Evolutionary conservation across 2,113 vertebrate species (phyloP).

Genomic region (Albula goreensis): DNA sequence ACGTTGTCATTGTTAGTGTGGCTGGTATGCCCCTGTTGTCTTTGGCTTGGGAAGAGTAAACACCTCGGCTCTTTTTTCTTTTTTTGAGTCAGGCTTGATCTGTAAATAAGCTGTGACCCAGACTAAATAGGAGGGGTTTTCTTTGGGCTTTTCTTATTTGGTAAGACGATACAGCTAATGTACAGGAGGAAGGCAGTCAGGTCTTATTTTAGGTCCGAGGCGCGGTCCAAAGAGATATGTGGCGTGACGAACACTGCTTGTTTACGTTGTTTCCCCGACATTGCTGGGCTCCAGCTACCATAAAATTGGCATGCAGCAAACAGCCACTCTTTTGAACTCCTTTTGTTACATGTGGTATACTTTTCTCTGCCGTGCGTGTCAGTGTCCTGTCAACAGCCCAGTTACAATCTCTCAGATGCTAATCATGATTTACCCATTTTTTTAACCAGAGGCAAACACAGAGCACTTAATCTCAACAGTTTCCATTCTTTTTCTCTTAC

Average conservation of each 20-base stretch:
- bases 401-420: conserved; percentile 33
- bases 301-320: conserved; percentile 48
- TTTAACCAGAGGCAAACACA: conserved; percentile 19
- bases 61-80: conserved; percentile 40
- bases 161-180: conserved; percentile 26
- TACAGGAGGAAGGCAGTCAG: not conserved
- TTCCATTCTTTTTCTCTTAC: conserved; percentile 7
- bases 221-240: conserved; percentile 18
- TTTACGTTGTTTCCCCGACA: conserved; percentile 29
- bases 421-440: conserved; percentile 17
- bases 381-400: conserved; percentile 1
- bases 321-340: conserved; percentile 13
- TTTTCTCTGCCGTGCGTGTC: not conserved
- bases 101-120: conserved; percentile 43
- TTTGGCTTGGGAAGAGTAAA: conserved; percentile 54
- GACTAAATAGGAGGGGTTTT: conserved; percentile 53
- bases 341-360: conserved; percentile 28
- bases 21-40: conserved; percentile 43
- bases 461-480: conserved; percentile 12
- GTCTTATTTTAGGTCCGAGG: conserved; percentile 4
- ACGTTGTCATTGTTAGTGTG: conserved; percentile 48
- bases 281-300: conserved; percentile 42
- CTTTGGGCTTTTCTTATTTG: conserved; percentile 37
- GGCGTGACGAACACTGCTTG: conserved; percentile 22
- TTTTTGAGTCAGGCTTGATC: conserved; percentile 56